Evolutionary conservation across 2,888 invertebrate species (phyloP).

Genomic region (Phlogophora meticulosa): DNA sequence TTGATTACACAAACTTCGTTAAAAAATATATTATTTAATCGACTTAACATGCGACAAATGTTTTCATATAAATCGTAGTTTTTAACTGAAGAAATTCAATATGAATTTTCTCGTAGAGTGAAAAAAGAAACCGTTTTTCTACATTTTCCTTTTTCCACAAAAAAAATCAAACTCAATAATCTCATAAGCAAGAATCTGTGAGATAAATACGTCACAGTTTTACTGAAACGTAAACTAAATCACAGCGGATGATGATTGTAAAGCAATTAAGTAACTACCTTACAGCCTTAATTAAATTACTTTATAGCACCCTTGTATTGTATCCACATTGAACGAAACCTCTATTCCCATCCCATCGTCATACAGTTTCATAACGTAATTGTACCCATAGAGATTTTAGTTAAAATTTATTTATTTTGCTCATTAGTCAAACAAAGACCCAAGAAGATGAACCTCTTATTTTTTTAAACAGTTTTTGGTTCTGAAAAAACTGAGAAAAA

Average conservation of each 20-base stretch:
- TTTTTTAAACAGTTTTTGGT: no score
- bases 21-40: no score
- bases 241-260: conserved; percentile 28
- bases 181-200: background rate
- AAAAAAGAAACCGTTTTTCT: no score
- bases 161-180: background rate
- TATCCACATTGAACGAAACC: conserved; percentile 19
- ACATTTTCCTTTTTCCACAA: no score
- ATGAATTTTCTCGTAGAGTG: no score
- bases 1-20: no score
- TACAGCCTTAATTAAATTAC: conserved; percentile 17
- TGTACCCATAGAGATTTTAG: conserved; percentile 1
- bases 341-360: conserved; percentile 25
- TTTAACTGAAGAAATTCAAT: no score
- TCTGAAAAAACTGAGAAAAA: background rate
- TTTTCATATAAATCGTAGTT: no score
- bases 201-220: conserved; percentile 15
- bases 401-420: background rate
- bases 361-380: conserved; percentile 18
- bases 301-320: conserved; percentile 31
- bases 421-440: background rate
- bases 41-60: no score
- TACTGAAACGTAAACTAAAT: conserved; percentile 11
- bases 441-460: no score
- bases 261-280: conserved; percentile 44